Percentiles rank a stretch among this genome's conserved stretches.
Conservation (phyloP, 2,797 vertebrate genomes). For the Todus mexicanus region DNA sequence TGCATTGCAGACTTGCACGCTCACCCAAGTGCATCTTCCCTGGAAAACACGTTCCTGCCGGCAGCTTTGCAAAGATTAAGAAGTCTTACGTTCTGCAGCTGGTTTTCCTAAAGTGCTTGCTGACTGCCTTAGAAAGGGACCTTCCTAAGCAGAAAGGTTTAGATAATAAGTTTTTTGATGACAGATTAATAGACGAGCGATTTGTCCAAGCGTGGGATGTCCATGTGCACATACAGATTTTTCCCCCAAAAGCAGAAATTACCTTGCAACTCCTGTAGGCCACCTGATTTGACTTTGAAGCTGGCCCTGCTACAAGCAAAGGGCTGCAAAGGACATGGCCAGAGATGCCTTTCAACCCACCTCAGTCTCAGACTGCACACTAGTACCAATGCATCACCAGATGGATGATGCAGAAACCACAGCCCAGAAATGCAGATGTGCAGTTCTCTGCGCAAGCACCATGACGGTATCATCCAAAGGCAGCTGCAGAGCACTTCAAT, state of each 20-base stretch:
- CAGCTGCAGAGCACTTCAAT: background rate
- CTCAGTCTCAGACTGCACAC: no score
- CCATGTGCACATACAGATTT: accelerated
- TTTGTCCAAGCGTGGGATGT: accelerated
- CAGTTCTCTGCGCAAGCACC: background rate
- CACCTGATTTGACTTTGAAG: background rate
- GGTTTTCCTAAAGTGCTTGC: background rate
- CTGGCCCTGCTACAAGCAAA: background rate
- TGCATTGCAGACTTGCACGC: background rate
- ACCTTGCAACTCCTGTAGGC: background rate
- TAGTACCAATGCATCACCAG: no score
- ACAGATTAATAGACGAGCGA: background rate
- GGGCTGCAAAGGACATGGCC: background rate
- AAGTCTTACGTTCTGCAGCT: background rate
- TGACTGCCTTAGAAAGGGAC: background rate
- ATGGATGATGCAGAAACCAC: background rate
- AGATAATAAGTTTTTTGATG: background rate
- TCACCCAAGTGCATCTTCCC: background rate
- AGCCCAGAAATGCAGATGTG: background rate
- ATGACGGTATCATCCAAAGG: background rate
- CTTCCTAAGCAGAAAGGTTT: background rate
- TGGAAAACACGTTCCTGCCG: background rate
- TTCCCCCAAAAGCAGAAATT: background rate
- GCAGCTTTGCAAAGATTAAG: background rate
- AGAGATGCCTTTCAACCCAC: background rate